Base-by-base conservation (phyloP, 37 sponge, comb jelly and placozoan genomes). In the Eunapius fragilis region DNA sequence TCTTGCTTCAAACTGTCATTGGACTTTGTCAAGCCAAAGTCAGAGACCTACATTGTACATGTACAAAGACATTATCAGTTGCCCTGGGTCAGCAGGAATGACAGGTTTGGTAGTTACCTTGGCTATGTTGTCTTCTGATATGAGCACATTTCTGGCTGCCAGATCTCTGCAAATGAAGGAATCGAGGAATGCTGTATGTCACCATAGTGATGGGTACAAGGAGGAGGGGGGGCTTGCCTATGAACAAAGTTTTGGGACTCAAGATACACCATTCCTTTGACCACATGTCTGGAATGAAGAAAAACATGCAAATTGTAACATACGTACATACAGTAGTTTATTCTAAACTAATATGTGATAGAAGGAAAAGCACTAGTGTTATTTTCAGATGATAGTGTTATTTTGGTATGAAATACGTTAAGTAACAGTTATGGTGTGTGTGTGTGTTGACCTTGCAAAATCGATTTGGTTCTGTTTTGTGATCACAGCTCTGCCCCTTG, bases 401-500 rank as follows among this genome's bases (percentile, higher is more conserved):
- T n/a, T n/a, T n/a, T n/a, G n/a, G n/a, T n/a, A n/a, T n/a, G n/a
- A n/a, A n/a, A n/a, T n/a, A n/a, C n/a, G n/a, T n/a, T n/a, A n/a
- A n/a, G n/a, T n/a, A n/a, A n/a, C n/a, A n/a, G n/a, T n/a, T n/a
- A 45, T 45, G 47, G 7, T 9, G 9, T 45, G 7, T 11, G 47
- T 45, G 4, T 9, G 7, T 45, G 47, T 9, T 11, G 9, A 58
- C 58, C 58, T 58, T 58, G 93, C 93, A 91, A 93, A 91, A 48
- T 85, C 85, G 30, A 90, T 76, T 79, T 89, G 95, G 35, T 95
- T 88, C 27, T 82, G 81, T 77, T 91, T 91, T 67, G 89, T 85
- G 70, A 97, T 95, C 74, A 98, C 92, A 33, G 99, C 89, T 84
- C 96, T 89, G 37, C 97, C 99, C 31, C 97, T 77, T 67, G 97